A percentile compares a stretch with the other conserved stretches of the same genome.
Conservation (phyloP, 92 coral and sea anemone species). For the Umimayanthus kanabou region DNA sequence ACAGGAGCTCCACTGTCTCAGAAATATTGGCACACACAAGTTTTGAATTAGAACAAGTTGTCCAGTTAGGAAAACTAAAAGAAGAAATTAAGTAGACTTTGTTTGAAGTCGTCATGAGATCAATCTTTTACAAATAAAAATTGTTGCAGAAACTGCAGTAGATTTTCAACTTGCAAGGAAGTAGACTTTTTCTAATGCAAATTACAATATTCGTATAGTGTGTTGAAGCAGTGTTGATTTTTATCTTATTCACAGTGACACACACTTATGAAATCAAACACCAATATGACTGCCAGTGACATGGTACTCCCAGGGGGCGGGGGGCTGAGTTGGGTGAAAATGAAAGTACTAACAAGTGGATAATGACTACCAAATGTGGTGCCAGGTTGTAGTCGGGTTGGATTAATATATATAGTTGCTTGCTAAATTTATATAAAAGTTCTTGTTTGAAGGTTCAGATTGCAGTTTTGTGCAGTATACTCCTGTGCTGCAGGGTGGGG, state of each 20-base stretch:
- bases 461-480: too few relatives aligned
- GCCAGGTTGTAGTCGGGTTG: not conserved
- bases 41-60: too few relatives aligned
- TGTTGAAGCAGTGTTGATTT: not conserved
- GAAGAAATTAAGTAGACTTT: too few relatives aligned
- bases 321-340: not conserved
- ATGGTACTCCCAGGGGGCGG: not conserved
- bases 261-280: too few relatives aligned
- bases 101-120: not conserved
- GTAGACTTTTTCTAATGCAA: too few relatives aligned
- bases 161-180: not conserved
- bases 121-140: not conserved
- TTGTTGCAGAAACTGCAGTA: not conserved
- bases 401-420: too few relatives aligned
- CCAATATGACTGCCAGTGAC: not conserved
- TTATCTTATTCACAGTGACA: not conserved
- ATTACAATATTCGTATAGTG: not conserved
- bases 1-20: too few relatives aligned
- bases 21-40: too few relatives aligned
- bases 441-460: too few relatives aligned
- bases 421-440: not conserved
- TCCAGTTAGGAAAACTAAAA: too few relatives aligned
- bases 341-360: too few relatives aligned
- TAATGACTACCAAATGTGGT: not conserved
- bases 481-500: too few relatives aligned